Conservation (phyloP, 2,113 vertebrate genomes). For the Oenanthe melanoleuca region DNA sequence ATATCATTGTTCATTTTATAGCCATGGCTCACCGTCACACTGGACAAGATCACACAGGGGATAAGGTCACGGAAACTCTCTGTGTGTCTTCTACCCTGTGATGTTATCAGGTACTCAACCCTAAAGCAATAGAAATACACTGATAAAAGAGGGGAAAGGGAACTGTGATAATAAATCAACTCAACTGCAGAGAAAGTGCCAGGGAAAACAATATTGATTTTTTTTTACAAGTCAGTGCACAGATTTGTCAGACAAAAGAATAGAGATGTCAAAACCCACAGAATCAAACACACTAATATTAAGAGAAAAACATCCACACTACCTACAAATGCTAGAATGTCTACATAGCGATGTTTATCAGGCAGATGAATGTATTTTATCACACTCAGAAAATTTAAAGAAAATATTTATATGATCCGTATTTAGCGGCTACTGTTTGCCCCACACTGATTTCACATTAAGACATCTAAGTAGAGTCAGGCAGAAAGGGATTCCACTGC, state of each 20-base stretch:
- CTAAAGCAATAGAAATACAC: constrained; percentile 69
- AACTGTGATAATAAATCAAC: constrained; percentile 70
- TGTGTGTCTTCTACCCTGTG: constrained; percentile 43
- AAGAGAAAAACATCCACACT: constrained; percentile 47
- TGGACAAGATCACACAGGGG: constrained; percentile 66
- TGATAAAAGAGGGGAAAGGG: constrained; percentile 62
- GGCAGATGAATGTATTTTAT: neutral
- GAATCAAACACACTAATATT: constrained; percentile 51
- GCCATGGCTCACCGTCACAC: constrained; percentile 51
- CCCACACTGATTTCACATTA: neutral
- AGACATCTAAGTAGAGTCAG: neutral
- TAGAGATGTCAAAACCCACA: constrained; percentile 73
- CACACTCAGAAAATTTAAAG: neutral
- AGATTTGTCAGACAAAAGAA: constrained; percentile 77
- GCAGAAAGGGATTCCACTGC: neutral
- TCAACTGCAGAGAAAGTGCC: constrained; percentile 73
- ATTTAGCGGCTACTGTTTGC: neutral
- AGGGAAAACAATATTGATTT: constrained; percentile 77
- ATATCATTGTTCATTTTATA: constrained; percentile 46
- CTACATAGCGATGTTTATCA: neutral
- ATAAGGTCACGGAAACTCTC: constrained; percentile 62
- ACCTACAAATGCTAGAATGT: neutral
- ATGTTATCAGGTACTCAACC: constrained; percentile 67
- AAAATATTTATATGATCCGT: neutral
- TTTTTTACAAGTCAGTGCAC: constrained; percentile 73